These are phyloP conservation scores for Rhinoptilus africanus DNA, from an alignment of 2,113 vertebrate species.

Conservation along the genomic window DNA sequence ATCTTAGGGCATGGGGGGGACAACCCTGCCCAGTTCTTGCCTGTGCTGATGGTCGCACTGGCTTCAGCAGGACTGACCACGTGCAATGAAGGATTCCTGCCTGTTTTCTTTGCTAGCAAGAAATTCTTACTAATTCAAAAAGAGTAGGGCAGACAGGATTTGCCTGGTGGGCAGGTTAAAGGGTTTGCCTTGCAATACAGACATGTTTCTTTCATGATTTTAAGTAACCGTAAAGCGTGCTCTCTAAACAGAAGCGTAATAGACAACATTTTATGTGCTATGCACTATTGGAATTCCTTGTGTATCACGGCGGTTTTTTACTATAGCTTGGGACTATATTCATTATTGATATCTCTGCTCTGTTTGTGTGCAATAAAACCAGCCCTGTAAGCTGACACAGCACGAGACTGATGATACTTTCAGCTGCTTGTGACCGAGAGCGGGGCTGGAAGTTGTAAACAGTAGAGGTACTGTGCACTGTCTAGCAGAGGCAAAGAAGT, in stretches of 20 bases:
- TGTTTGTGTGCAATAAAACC: background rate
- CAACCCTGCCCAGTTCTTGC: background rate
- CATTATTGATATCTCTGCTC: background rate
- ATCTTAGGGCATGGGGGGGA: background rate
- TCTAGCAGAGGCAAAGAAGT: background rate
- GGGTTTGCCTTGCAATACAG: background rate
- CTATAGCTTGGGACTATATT: background rate
- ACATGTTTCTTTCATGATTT: background rate
- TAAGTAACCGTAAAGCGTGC: background rate
- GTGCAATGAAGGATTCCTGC: background rate
- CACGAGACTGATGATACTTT: background rate
- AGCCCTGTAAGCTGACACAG: background rate
- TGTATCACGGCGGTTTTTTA: background rate
- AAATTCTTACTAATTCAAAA: background rate
- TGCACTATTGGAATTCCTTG: background rate
- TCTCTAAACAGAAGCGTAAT: background rate
- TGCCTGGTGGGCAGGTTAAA: background rate
- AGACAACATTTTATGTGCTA: background rate
- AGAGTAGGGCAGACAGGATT: background rate
- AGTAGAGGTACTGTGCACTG: background rate
- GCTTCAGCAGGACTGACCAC: background rate
- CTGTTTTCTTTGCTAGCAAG: background rate
- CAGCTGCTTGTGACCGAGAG: background rate
- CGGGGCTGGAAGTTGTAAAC: background rate
- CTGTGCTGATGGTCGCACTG: fast-evolving